Base-by-base conservation (phyloP, 2,888 invertebrate genomes). In the Gonocerus acuteangulatus region DNA sequence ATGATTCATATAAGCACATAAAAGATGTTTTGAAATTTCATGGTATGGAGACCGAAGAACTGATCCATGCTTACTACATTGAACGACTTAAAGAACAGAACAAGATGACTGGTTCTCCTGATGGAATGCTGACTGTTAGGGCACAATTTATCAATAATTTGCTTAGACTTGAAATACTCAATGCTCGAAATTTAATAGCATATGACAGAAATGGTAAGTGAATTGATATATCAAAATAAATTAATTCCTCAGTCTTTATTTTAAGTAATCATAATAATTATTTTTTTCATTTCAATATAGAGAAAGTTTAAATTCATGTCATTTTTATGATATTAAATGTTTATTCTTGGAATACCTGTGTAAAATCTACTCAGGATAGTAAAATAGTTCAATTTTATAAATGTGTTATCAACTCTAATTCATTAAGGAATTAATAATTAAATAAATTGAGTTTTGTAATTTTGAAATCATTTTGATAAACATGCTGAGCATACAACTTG, bases 121-220 rank as follows among this genome's bases (percentile, higher is more conserved):
- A 83, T 77, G 85, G 95, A 19, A 80, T 88, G 69, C 77, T 97
- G 54, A 89, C 93, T 1, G 85, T 92, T 2, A 79, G 83, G 68
- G 82, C 84, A 2, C 82, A 84, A 71, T 88, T 91, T 69, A 77
- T 83, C 56, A 84, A 85, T 3, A 82, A 83, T 68, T 76, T 77
- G 57, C 75, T 95, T 61, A 83, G 85, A 71, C 78, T 97, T 49
- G 93, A 95, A 74, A 81, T 95, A 60, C 80, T 95, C 74, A 94
- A 92, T 74, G 95, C 90, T 0, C 83, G 90, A 71, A 91, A 93
- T 77, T 79, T 96, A 62, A 79, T 82, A 66, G 83, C 93, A 3
- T 85, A 89, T 75, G 95, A 95, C 77, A 85, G 87, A 15, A 94
- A 93, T 76, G 95, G 90, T 87, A 73, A 76, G 75, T 60, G n/a